These are phyloP conservation scores for Brachyptera putata DNA, from an alignment of 2,888 invertebrate genomes.

Conservation along the genomic window DNA sequence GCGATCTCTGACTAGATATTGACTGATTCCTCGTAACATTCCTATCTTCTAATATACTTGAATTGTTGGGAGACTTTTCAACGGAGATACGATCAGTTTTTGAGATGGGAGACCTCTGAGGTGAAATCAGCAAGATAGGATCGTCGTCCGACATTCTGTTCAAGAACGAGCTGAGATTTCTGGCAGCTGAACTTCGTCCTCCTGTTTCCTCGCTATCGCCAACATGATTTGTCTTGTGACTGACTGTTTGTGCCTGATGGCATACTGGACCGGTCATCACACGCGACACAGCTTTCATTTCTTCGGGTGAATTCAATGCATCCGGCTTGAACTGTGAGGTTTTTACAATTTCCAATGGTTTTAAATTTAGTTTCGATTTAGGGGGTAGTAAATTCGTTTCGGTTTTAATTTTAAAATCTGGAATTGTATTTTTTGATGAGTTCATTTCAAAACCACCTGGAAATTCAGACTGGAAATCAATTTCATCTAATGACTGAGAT, in stretches of 20 bases:
- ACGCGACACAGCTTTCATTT: conserved; percentile 57
- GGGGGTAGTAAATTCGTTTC: background rate
- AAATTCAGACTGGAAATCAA: background rate
- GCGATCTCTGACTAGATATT: conserved; percentile 9
- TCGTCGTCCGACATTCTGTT: conserved; percentile 28
- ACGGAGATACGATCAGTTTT: background rate
- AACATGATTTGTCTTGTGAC: conserved; percentile 35
- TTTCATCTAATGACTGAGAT: background rate
- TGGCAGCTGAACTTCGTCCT: conserved; percentile 32
- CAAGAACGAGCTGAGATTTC: conserved; percentile 33
- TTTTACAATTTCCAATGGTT: background rate
- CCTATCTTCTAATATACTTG: background rate
- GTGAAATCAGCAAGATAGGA: background rate
- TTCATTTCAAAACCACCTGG: background rate
- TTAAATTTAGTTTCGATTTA: background rate
- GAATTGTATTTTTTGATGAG: background rate
- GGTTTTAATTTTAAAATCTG: background rate
- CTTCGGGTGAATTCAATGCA: conserved; percentile 48
- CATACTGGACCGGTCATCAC: conserved; percentile 73
- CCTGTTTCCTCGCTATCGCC: conserved; percentile 34
- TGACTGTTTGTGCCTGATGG: conserved; percentile 63
- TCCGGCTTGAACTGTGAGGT: background rate
- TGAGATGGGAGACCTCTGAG: conserved; percentile 15
- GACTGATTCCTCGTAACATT: background rate
- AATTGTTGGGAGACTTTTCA: background rate